A percentile compares a stretch with the other conserved stretches of the same genome.
Evolutionary conservation across 64 coral and sea anemone genomes (phyloP).

Genomic region (Dendronephthya gigantea): DNA sequence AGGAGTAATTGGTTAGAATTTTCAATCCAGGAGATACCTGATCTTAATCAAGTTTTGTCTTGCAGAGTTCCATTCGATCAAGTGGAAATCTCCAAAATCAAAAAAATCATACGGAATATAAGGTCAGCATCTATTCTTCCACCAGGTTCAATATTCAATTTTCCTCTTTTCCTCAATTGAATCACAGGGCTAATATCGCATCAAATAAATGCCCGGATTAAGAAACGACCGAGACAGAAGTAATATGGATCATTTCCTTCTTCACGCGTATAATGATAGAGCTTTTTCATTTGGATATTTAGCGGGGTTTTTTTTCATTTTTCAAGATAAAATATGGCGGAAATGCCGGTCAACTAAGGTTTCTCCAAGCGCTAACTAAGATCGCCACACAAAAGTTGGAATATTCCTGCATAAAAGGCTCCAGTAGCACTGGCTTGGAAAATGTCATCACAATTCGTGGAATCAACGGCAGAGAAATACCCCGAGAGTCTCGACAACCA

Average conservation of each 20-base stretch:
- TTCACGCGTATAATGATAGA: neutral
- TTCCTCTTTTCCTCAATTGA: neutral
- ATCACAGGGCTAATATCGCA: neutral
- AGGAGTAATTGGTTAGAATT: neutral
- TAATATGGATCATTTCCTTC: neutral
- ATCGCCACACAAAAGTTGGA: neutral
- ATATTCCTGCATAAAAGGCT: neutral
- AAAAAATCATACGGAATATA: neutral
- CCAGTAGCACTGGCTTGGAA: neutral
- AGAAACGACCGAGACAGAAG: too few species aligned
- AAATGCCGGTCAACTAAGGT: neutral
- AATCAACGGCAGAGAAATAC: neutral
- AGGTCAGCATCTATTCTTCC: neutral
- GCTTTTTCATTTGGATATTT: neutral
- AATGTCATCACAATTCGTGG: neutral
- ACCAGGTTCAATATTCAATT: neutral
- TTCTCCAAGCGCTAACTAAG: neutral
- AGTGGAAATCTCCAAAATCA: neutral
- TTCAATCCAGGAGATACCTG: neutral
- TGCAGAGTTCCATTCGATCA: neutral
- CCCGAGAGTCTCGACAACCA: neutral
- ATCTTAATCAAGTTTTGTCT: neutral
- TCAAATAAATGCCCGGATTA: too few species aligned
- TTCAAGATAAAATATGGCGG: neutral
- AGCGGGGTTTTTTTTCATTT: neutral